Evolutionary conservation across 2,113 vertebrate species (phyloP), one percentile per base, ranked within the genome.

Genomic region (Urocitellus parryii): DNA sequence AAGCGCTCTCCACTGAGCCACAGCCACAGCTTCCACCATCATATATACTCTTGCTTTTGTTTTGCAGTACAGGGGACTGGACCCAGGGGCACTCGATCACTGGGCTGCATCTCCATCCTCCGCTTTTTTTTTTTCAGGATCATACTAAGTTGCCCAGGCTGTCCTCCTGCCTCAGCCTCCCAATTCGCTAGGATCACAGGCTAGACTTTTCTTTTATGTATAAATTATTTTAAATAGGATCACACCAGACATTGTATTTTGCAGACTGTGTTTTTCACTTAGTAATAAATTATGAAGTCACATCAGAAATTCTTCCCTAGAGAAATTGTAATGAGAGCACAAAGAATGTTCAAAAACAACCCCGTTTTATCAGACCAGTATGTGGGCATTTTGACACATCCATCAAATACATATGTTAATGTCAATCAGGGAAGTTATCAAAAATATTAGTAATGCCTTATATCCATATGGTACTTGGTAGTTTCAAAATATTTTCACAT

Each of bases 271-370:
- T 73, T 90, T 78, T 95, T 81, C 79, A 61, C n/a, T 91, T 92
- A 17, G n/a, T 79, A 90, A 63, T 95, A 96, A 90, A 96, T 94
- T 83, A 90, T 32, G 48, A 93, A 70, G 27, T 83, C 42, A 92
- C 18, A 70, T 17, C 5, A 27, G 72, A 94, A 96, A 95, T 89
- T 91, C 67, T 88, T 94, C 88, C 13, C 34, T 25, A 80, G 7
- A 88, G 37, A 20, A 7, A 84, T 73, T 92, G 88, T 68, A 91
- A 65, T 76, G 85, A 94, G 4, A 39, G 65, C n/a, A 58, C 32
- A 79, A 94, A 88, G 34, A 29, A 63, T 88, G 24, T 78, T 85
- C 73, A 86, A 53, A 87, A 86, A 67, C 34, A 86, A 67, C 42
- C 48, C 27, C 34, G 63, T 87, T 24, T 16, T 84, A 27, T 82